phyloP scores from a whole-genome alignment of 2,113 vertebrate genomes.

The Prunella himalayana region DNA sequence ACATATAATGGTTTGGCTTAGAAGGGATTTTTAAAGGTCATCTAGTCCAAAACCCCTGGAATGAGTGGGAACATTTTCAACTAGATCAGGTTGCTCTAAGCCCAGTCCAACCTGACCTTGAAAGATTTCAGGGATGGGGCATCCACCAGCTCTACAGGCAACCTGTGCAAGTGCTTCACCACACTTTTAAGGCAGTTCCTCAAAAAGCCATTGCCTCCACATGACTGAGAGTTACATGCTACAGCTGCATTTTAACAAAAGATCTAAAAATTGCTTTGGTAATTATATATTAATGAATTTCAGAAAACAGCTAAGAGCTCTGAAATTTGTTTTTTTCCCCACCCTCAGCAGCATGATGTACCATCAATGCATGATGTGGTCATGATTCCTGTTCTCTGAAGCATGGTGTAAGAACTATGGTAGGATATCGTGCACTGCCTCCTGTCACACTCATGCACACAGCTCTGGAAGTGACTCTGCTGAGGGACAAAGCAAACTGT shows the following conservation, averaged over 20 bases:
- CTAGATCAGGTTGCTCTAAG: neutral
- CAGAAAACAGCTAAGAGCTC: neutral
- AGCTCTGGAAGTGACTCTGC: neutral
- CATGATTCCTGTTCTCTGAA: neutral
- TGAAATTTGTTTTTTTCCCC: accelerated
- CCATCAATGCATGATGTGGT: accelerated
- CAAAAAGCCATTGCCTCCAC: neutral
- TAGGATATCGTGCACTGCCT: neutral
- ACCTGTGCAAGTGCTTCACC: neutral
- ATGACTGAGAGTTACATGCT: neutral
- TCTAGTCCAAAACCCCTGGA: neutral
- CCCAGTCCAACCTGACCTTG: neutral
- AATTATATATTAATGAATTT: accelerated
- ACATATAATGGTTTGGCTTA: neutral
- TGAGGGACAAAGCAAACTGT: neutral
- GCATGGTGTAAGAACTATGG: accelerated
- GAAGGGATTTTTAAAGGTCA: neutral
- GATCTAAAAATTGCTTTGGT: neutral
- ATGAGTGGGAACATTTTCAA: neutral
- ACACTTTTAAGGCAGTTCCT: neutral
- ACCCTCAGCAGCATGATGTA: neutral
- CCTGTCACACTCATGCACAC: neutral
- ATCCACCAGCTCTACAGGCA: neutral
- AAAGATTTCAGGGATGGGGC: neutral
- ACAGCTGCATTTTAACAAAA: neutral